Evolutionary conservation across 2,888 invertebrate genomes (phyloP).

Genomic region (Trilocha varians): DNA sequence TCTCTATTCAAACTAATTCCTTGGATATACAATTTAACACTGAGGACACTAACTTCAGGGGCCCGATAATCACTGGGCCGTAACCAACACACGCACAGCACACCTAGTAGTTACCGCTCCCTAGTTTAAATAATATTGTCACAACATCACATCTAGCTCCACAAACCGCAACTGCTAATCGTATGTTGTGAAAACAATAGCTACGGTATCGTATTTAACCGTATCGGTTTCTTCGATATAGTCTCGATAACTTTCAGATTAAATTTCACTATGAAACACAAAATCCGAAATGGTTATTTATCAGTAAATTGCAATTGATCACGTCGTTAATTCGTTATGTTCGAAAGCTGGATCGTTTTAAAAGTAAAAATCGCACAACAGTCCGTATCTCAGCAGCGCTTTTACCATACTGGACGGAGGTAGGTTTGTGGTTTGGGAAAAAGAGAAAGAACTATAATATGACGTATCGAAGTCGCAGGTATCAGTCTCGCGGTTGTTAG

Average conservation of each 20-base stretch:
- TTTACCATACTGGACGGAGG: constrained; percentile 61
- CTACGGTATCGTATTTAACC: constrained; percentile 30
- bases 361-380: constrained; percentile 34
- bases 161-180: constrained; percentile 36
- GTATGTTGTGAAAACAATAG: constrained; percentile 61
- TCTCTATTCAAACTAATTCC: constrained; percentile 32
- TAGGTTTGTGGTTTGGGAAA: constrained; percentile 57
- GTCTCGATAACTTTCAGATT: constrained; percentile 9
- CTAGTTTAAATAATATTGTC: constrained; percentile 41
- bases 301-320: constrained; percentile 29
- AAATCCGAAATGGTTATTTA: constrained; percentile 21
- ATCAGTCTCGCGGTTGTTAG: constrained; percentile 19
- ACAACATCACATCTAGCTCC: constrained; percentile 23
- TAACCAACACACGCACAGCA: constrained; percentile 56
- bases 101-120: constrained; percentile 47
- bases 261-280: constrained; percentile 21
- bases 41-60: constrained; percentile 38
- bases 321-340: constrained; percentile 44
- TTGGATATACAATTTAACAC: constrained; percentile 39
- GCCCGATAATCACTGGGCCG: constrained; percentile 51
- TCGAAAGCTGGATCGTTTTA: constrained; percentile 37
- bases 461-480: constrained; percentile 37
- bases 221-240: constrained; percentile 9
- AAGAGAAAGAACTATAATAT: constrained; percentile 63
- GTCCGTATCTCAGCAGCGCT: constrained; percentile 48